Percentiles rank a stretch among this genome's conserved stretches.
These are phyloP conservation scores for Ophiodon elongatus DNA, from an alignment of 2,113 vertebrate genomes.

Conservation along the genomic window DNA sequence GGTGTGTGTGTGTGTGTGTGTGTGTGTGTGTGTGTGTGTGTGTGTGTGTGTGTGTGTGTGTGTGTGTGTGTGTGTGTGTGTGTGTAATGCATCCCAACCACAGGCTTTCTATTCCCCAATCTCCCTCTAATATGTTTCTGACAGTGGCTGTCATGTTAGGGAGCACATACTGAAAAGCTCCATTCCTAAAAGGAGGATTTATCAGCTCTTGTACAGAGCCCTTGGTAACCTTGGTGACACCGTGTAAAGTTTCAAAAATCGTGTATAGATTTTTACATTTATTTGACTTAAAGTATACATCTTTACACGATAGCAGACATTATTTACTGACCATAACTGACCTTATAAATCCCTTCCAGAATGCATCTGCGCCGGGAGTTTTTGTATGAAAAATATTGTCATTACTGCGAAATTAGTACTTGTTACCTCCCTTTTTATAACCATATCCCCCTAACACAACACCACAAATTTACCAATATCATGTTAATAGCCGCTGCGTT, in stretches of 20 bases:
- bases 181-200: constrained; percentile 34
- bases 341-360: neutral
- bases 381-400: neutral
- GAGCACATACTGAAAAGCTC: constrained; percentile 29
- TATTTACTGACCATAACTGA: neutral
- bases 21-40: constrained; percentile 37
- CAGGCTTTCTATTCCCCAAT: constrained; percentile 53
- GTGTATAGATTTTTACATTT: neutral
- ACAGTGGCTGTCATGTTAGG: constrained; percentile 52
- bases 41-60: constrained; percentile 37
- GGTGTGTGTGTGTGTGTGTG: constrained; percentile 31
- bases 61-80: constrained; percentile 25
- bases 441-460: neutral
- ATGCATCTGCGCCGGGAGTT: neutral
- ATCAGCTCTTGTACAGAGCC: neutral
- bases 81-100: constrained; percentile 63
- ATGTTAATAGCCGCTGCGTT: constrained; percentile 28
- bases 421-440: neutral
- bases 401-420: neutral
- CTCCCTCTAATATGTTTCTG: constrained; percentile 54
- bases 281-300: neutral
- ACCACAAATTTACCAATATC: constrained; percentile 11
- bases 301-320: neutral
- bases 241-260: neutral
- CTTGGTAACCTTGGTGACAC: constrained; percentile 6